These are phyloP conservation scores for Conus canariensis DNA, from an alignment of 2,888 invertebrate species.

Conservation along the genomic window DNA sequence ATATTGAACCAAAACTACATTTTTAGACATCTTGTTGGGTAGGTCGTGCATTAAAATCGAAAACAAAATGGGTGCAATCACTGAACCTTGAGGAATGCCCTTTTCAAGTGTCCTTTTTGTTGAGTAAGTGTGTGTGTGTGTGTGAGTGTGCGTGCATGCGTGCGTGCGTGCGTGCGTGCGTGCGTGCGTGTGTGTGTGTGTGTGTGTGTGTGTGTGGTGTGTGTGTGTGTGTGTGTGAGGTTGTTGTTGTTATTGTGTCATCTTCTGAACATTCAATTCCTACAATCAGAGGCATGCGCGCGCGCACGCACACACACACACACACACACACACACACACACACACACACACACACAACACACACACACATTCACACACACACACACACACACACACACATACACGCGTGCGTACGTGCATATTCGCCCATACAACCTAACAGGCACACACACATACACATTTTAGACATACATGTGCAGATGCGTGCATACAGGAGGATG, in stretches of 20 bases:
- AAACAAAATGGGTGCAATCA: too few species aligned
- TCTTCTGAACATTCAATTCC: not conserved
- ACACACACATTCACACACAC: not conserved
- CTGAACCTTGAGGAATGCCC: too few species aligned
- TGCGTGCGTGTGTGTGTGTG: not conserved
- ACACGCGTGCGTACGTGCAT: not conserved
- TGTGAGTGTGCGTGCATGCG: not conserved
- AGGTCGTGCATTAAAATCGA: too few species aligned
- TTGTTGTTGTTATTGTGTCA: not conserved
- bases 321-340: not conserved
- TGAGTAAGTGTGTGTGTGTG: not conserved
- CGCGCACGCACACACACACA: not conserved
- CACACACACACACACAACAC: not conserved
- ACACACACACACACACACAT: not conserved
- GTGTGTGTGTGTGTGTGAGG: not conserved
- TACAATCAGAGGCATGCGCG: not conserved
- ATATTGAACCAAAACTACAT: too few species aligned
- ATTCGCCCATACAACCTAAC: not conserved
- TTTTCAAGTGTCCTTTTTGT: too few species aligned
- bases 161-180: not conserved
- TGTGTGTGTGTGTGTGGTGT: not conserved
- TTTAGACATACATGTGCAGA: too few species aligned
- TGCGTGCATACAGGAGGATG: not conserved
- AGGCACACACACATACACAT: too few species aligned
- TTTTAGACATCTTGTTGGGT: too few species aligned